These are phyloP conservation scores for Eulacestoma nigropectus DNA, from an alignment of 2,113 vertebrate genomes.

Conservation along the genomic window DNA sequence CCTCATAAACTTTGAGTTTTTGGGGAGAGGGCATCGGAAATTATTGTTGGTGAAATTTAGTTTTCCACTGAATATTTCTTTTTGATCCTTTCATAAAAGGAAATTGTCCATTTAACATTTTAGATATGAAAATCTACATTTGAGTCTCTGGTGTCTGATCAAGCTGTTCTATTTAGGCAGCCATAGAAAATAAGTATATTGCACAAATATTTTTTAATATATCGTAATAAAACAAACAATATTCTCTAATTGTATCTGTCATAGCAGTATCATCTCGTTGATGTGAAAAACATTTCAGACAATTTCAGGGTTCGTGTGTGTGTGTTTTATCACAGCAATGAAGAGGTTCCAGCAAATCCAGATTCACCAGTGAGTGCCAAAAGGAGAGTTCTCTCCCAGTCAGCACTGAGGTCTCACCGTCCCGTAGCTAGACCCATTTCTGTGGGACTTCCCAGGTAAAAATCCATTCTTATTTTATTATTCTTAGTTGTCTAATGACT, in stretches of 20 bases:
- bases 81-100: neutral
- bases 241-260: neutral
- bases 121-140: neutral
- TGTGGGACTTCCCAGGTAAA: constrained; percentile 82
- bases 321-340: constrained; percentile 54
- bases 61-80: neutral
- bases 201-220: neutral
- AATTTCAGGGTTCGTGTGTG: neutral
- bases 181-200: neutral
- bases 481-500: neutral
- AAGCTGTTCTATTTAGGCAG: neutral
- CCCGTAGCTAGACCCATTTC: constrained; percentile 90
- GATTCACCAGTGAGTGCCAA: constrained; percentile 81
- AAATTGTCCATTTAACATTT: neutral
- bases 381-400: constrained; percentile 86
- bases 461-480: neutral
- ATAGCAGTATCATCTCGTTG: neutral
- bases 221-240: fast-evolving
- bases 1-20: neutral
- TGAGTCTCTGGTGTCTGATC: neutral
- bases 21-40: neutral
- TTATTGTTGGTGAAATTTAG: neutral
- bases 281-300: neutral
- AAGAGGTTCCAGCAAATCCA: constrained; percentile 66
- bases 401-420: constrained; percentile 90